Evolutionary conservation across 2,797 vertebrate species (phyloP), one percentile per base, ranked within the genome.

Genomic region (Atherinosoma microstoma): DNA sequence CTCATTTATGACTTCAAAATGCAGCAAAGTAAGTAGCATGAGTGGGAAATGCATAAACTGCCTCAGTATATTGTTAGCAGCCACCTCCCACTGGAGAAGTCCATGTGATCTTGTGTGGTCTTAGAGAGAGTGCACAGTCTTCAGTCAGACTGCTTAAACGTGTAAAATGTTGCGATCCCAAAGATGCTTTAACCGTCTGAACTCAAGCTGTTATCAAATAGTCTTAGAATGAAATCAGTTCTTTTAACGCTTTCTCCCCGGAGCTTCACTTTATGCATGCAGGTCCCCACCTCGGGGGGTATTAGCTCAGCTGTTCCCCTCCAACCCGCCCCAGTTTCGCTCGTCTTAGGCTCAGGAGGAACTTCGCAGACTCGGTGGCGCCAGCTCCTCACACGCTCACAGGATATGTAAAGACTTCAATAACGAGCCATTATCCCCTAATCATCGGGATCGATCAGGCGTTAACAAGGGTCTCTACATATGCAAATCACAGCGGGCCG

Each of bases 371-470:
- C 94, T 89, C 80, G 27, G 64, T 24, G 95, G 94, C 94, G 95
- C 95, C 95, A 91, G 88, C 80, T 84, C 85, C 93, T 93, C 94
- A 89, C 94, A 94, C 93, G 85, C 87, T 93, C 92, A 93, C 92
- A 93, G 93, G 93, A 94, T 91, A 92, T 93, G 92, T 93, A 89
- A 93, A 94, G 91, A 91, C 92, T 92, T 94, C 92, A 94, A 88
- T 94, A 94, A 95, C 87, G 93, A 94, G 89, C 91, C 88, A 95
- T 94, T 95, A 95, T 92, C 77, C 77, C 59, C 87, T 91, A 93
- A 94, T 95, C 93, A 94, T 90, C 67, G 83, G 88, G 89, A 92
- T 94, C 89, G 91, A 95, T 93, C 91, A 80, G 90, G 88, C 89
- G 89, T 92, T 94, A 93, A 94, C 89, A 89, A 82, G 86, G 65